Evolutionary conservation across 2,888 invertebrate species (phyloP).

Genomic region (Cerceris rybyensis): DNA sequence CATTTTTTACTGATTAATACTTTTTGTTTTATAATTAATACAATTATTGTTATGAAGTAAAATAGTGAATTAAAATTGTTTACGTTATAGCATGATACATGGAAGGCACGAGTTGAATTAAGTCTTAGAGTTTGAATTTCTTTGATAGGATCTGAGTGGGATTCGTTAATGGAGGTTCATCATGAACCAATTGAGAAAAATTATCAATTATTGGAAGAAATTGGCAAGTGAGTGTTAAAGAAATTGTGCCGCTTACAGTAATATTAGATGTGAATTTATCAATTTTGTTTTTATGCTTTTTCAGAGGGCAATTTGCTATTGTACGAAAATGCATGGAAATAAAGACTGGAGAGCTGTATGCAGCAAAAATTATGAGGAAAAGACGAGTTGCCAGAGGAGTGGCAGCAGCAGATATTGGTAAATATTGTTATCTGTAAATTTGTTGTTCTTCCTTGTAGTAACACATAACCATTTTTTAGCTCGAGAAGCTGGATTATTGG

Average conservation of each 20-base stretch:
- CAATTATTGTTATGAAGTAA: too few species aligned
- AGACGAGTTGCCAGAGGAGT: slow-evolving; percentile 84
- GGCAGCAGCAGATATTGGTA: slow-evolving; percentile 84
- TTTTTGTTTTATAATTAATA: too few species aligned
- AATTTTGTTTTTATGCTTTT: slow-evolving; percentile 45
- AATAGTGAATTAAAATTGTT: too few species aligned
- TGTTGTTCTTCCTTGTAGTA: background rate
- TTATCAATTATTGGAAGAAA: slow-evolving; percentile 83
- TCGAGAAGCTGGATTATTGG: slow-evolving; percentile 84
- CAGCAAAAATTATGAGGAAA: slow-evolving; percentile 86
- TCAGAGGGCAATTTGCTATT: slow-evolving; percentile 86
- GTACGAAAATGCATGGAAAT: slow-evolving; percentile 84
- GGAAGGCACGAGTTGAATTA: slow-evolving; percentile 2
- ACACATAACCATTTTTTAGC: slow-evolving; percentile 65
- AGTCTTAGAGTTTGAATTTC: slow-evolving; percentile 19
- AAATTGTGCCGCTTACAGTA: background rate
- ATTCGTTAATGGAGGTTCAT: slow-evolving; percentile 81
- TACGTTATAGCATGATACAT: background rate
- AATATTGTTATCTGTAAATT: slow-evolving; percentile 2
- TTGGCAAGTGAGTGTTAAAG: slow-evolving; percentile 83
- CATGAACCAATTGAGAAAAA: slow-evolving; percentile 83
- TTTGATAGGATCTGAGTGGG: slow-evolving; percentile 77
- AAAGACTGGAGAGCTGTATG: slow-evolving; percentile 83
- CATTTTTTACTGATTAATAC: too few species aligned
- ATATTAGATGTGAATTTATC: background rate